Evolutionary conservation across 1,140 invertebrate species (phyloP).

Genomic region (Druon quercuslanigerum): DNA sequence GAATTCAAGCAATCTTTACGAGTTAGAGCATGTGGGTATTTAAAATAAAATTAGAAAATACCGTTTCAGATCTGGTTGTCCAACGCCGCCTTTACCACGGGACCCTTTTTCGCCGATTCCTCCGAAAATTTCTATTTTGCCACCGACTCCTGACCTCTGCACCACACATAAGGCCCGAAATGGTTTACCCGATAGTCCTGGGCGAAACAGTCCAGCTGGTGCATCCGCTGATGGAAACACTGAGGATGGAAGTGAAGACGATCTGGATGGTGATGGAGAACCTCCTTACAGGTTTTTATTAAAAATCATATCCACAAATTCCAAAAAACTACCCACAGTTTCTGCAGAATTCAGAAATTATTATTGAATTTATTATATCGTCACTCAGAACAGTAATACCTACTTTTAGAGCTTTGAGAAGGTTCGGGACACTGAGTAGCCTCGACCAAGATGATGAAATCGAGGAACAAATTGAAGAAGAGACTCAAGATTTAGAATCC

Average conservation of each 20-base stretch:
- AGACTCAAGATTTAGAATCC: slow-evolving; percentile 65
- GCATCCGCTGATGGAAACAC: slow-evolving; percentile 69
- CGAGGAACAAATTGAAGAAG: slow-evolving; percentile 71
- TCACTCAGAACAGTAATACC: slow-evolving; percentile 30
- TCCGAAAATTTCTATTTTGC: slow-evolving; percentile 84
- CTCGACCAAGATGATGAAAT: slow-evolving; percentile 78
- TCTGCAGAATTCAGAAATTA: too few relatives aligned
- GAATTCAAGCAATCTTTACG: background rate
- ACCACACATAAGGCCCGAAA: slow-evolving; percentile 65
- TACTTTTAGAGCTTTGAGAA: slow-evolving; percentile 72
- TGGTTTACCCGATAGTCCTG: slow-evolving; percentile 65
- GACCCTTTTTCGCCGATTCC: slow-evolving; percentile 76
- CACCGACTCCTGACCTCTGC: slow-evolving; percentile 82
- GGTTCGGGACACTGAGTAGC: slow-evolving; percentile 86
- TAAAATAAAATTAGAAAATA: slow-evolving; percentile 25
- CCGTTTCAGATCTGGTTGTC: slow-evolving; percentile 68
- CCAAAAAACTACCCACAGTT: too few relatives aligned
- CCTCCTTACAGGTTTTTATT: slow-evolving; percentile 72
- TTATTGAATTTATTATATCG: background rate
- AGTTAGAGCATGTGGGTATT: background rate
- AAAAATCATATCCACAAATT: too few relatives aligned
- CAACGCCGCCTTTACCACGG: slow-evolving; percentile 65
- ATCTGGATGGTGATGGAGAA: slow-evolving; percentile 72
- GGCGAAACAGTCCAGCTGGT: slow-evolving; percentile 66
- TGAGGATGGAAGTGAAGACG: slow-evolving; percentile 73